Conservation (phyloP, 1,140 invertebrate genomes). For the Dolichoris vasculosae region DNA sequence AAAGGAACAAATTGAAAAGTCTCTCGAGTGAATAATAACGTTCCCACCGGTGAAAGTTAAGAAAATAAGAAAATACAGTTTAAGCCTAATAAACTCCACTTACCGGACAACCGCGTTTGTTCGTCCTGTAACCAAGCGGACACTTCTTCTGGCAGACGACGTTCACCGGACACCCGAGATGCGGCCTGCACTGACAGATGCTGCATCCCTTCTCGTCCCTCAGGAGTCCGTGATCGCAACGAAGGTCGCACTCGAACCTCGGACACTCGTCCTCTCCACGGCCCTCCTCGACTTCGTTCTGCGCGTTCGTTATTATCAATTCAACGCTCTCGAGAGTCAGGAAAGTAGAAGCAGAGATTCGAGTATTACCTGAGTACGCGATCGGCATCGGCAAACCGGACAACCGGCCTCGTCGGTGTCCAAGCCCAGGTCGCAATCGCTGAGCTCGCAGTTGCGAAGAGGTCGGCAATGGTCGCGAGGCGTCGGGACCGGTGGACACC, state of each 20-base stretch:
- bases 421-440: slow-evolving; percentile 57
- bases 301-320: no score
- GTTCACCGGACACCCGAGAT: slow-evolving; percentile 59
- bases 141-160: slow-evolving; percentile 64
- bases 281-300: slow-evolving; percentile 47
- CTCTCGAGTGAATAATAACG: no score
- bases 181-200: slow-evolving; percentile 65
- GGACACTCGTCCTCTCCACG: slow-evolving; percentile 61
- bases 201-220: slow-evolving; percentile 69
- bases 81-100: slow-evolving; percentile 30
- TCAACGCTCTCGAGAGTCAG: no score
- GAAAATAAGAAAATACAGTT: no score
- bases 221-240: slow-evolving; percentile 56
- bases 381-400: slow-evolving; percentile 65
- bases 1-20: no score
- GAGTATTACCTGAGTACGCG: slow-evolving; percentile 48
- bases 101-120: slow-evolving; percentile 66
- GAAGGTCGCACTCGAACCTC: slow-evolving; percentile 64
- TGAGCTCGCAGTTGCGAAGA: slow-evolving; percentile 24
- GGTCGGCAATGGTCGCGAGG: slow-evolving; percentile 21
- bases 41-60: neutral
- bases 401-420: slow-evolving; percentile 68
- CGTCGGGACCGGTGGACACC: slow-evolving; percentile 57
- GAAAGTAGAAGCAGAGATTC: no score
- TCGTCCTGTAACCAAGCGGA: slow-evolving; percentile 64